Evolutionary conservation across 2,888 invertebrate species (phyloP).

Genomic region (Homarus gammarus): DNA sequence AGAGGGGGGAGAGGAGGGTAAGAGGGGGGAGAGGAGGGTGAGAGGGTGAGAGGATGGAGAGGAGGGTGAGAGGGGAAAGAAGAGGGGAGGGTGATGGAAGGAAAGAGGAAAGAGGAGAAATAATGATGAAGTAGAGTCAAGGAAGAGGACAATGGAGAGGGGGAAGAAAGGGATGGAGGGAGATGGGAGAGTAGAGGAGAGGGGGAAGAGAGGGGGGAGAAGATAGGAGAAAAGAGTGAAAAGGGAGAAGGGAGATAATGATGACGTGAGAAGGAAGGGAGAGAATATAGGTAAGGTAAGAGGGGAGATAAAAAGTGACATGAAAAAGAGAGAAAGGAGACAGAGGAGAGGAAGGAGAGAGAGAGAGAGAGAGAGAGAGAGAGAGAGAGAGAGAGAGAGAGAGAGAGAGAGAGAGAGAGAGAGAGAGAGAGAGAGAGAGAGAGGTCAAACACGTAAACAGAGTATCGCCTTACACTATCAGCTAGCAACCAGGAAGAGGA

Average conservation of each 20-base stretch:
- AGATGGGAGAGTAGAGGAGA: neutral
- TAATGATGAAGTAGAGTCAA: neutral
- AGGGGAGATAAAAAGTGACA: neutral
- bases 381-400: neutral
- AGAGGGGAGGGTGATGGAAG: neutral
- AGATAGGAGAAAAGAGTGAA: neutral
- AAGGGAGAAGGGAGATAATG: neutral
- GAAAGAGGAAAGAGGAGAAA: neutral
- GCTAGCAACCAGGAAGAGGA: neutral
- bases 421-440: neutral
- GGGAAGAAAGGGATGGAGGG: neutral
- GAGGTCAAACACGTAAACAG: neutral
- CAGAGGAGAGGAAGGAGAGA: neutral
- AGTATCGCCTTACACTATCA: neutral
- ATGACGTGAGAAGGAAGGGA: neutral
- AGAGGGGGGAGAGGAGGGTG: too few relatives aligned
- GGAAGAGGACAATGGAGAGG: neutral
- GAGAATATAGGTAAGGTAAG: neutral
- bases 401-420: conserved; percentile 3
- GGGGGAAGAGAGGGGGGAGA: neutral
- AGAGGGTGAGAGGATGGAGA: neutral
- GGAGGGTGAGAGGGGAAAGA: neutral
- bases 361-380: neutral
- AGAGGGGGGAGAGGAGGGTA: neutral
- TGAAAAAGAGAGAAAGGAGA: neutral